Conservation (phyloP, 2,797 vertebrate species). For the Poecilia gillii region DNA sequence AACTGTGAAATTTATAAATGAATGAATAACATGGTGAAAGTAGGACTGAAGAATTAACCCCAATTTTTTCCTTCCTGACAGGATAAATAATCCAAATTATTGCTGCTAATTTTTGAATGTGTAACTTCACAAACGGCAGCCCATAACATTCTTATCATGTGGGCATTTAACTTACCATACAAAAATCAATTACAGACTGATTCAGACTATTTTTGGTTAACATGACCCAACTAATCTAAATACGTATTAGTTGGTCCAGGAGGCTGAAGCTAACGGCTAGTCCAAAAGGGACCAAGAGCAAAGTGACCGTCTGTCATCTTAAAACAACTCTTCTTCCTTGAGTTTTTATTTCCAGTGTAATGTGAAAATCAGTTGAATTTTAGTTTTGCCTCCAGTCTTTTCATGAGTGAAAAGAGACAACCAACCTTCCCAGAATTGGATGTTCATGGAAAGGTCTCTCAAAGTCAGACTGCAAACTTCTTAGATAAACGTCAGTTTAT, state of each 20-base stretch:
- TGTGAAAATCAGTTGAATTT: neutral
- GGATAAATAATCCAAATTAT: neutral
- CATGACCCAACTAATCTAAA: neutral
- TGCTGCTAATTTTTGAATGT: neutral
- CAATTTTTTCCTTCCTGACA: neutral
- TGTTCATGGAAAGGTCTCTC: neutral
- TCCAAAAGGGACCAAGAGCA: neutral
- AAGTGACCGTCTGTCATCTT: neutral
- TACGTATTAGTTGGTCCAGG: neutral
- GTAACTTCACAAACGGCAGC: neutral
- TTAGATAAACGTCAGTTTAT: neutral
- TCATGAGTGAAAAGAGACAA: neutral
- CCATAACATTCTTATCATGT: neutral
- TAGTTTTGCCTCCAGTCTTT: neutral
- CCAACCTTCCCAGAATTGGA: neutral
- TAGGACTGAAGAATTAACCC: neutral
- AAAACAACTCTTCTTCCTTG: neutral
- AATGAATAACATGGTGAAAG: neutral
- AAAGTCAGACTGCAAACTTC: neutral
- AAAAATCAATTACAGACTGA: neutral
- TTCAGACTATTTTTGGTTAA: neutral
- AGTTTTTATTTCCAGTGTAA: neutral
- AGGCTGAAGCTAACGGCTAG: neutral
- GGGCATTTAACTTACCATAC: neutral
- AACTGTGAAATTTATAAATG: neutral